Evolutionary conservation across 2,888 invertebrate species (phyloP).

Genomic region (Balanococcus diminutus): DNA sequence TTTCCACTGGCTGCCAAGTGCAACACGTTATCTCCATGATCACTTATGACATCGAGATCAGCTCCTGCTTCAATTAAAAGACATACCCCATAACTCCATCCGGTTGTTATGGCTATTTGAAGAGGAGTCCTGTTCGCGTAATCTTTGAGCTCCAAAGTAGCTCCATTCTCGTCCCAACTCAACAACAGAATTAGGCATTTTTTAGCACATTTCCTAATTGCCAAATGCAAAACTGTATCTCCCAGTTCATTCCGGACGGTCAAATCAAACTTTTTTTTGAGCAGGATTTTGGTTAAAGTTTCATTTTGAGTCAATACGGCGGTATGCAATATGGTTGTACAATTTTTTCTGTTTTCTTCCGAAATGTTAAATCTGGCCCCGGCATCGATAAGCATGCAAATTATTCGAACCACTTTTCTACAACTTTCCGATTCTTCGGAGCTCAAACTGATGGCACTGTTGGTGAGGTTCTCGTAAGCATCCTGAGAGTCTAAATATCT

Average conservation of each 20-base stretch:
- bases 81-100: constrained; percentile 66
- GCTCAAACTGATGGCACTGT: neutral
- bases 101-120: constrained; percentile 64
- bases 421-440: neutral
- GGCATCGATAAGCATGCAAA: constrained; percentile 53
- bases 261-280: constrained; percentile 63
- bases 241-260: constrained; percentile 63
- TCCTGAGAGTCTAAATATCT: neutral
- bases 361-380: constrained; percentile 61
- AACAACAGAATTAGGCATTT: constrained; percentile 63
- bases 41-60: constrained; percentile 62
- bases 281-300: constrained; percentile 62
- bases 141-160: constrained; percentile 63
- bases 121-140: constrained; percentile 65
- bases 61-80: constrained; percentile 66
- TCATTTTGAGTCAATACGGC: constrained; percentile 63
- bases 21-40: constrained; percentile 65
- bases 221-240: constrained; percentile 65
- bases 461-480: neutral
- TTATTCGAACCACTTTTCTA: neutral
- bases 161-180: constrained; percentile 55
- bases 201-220: constrained; percentile 63
- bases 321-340: constrained; percentile 65
- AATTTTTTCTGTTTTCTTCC: constrained; percentile 59
- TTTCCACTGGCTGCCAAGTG: constrained; percentile 66